Evolutionary conservation across 2,113 vertebrate genomes (phyloP).

Genomic region (Bucco capensis): DNA sequence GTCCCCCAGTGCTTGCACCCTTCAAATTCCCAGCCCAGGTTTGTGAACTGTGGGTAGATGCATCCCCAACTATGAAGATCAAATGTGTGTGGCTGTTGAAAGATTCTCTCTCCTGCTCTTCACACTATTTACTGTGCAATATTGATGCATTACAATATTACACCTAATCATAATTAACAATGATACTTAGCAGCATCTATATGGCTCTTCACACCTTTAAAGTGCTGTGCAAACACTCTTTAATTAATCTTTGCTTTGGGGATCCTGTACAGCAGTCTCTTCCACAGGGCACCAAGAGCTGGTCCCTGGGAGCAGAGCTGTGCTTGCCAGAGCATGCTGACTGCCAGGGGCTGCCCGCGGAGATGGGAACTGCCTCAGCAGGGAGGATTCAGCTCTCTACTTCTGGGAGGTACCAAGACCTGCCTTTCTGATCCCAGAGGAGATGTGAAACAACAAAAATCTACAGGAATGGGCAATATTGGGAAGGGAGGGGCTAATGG

Average conservation of each 20-base stretch:
- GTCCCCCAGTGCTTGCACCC: not conserved
- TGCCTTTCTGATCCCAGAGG: not conserved
- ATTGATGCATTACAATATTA: conserved; percentile 55
- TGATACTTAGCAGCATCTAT: conserved; percentile 64
- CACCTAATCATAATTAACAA: conserved; percentile 64
- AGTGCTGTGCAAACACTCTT: conserved; percentile 58
- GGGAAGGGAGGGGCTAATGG: not conserved
- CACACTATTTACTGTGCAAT: conserved; percentile 30
- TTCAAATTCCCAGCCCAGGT: not conserved
- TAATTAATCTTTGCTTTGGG: conserved; percentile 55
- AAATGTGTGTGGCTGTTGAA: not conserved
- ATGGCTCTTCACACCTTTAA: conserved; percentile 64
- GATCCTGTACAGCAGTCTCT: not conserved
- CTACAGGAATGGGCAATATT: not conserved
- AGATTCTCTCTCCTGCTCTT: not conserved
- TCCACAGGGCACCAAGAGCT: not conserved
- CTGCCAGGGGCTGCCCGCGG: not conserved
- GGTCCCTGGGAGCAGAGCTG: fast-evolving
- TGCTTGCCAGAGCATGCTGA: fast-evolving
- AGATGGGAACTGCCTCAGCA: not conserved
- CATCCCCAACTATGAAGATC: not conserved
- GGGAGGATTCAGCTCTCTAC: not conserved
- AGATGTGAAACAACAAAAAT: not conserved
- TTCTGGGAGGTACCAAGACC: not conserved
- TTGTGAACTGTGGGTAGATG: not conserved